Conservation (phyloP, 2,888 invertebrate species). For the Idaea dimidiata region DNA sequence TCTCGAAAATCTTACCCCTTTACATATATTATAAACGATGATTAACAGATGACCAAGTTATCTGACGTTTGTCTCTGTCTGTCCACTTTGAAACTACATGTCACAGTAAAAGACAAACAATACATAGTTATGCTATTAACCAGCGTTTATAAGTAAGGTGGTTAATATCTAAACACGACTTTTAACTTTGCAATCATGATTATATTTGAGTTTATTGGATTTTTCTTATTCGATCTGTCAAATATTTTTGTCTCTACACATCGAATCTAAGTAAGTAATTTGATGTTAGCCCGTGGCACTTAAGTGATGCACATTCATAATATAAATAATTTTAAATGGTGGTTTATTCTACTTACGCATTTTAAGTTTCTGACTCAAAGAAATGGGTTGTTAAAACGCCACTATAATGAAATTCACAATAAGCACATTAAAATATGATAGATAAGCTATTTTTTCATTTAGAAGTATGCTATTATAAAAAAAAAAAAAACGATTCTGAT, state of each 20-base stretch:
- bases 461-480: too few species aligned
- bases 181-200: not conserved
- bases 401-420: conserved; percentile 4
- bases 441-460: not conserved
- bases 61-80: too few species aligned
- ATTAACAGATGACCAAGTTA: too few species aligned
- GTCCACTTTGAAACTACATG: too few species aligned
- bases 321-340: conserved; percentile 15
- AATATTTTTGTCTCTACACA: conserved; percentile 3
- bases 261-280: not conserved
- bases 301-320: conserved; percentile 50
- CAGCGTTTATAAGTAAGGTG: too few species aligned
- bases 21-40: too few species aligned
- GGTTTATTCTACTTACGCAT: conserved; percentile 21
- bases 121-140: too few species aligned
- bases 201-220: not conserved
- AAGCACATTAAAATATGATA: conserved; percentile 4
- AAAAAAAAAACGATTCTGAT: too few species aligned
- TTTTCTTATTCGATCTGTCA: too few species aligned
- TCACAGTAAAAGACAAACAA: too few species aligned
- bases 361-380: not conserved
- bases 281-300: conserved; percentile 42
- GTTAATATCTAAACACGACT: too few species aligned
- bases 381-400: not conserved
- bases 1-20: too few species aligned